Percentiles rank a stretch among this genome's conserved stretches.
phyloP scores from a whole-genome alignment of 2,888 invertebrate species.

The Agrochola lychnidis region DNA sequence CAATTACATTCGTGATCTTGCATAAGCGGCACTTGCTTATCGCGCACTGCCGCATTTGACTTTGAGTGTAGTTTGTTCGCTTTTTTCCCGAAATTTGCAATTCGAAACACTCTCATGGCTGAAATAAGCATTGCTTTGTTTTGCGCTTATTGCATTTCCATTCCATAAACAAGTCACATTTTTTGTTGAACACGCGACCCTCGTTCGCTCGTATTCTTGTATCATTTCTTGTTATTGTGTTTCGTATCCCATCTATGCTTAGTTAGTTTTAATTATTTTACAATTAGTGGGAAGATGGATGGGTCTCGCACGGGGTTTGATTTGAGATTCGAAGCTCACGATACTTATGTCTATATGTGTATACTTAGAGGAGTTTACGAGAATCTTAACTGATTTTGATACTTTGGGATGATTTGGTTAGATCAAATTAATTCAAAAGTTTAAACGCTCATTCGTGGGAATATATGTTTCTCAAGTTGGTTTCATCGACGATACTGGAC shows the following conservation, averaged over 20 bases:
- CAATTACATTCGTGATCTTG: conserved; percentile 91
- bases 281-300: conserved; percentile 82
- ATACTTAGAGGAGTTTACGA: neutral
- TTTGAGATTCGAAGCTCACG: conserved; percentile 73
- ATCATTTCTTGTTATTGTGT: conserved; percentile 69
- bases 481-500: neutral
- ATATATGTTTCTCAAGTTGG: neutral
- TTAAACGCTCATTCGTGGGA: conserved; percentile 3
- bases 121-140: conserved; percentile 79
- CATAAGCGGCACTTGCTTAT: conserved; percentile 91
- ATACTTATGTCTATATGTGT: conserved; percentile 61
- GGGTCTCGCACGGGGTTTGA: conserved; percentile 72
- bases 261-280: conserved; percentile 82
- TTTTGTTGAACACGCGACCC: conserved; percentile 57
- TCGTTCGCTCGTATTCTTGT: conserved; percentile 54
- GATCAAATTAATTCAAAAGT: conserved; percentile 20
- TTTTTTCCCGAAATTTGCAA: conserved; percentile 89
- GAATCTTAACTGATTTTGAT: conserved; percentile 36
- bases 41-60: conserved; percentile 89
- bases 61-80: conserved; percentile 87
- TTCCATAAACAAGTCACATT: conserved; percentile 62
- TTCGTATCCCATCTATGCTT: conserved; percentile 72
- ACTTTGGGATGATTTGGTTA: conserved; percentile 18
- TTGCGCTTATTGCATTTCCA: conserved; percentile 71
- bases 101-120: conserved; percentile 85